Evolutionary conservation across 2,113 vertebrate genomes (phyloP).

Genomic region (Panthera uncia): DNA sequence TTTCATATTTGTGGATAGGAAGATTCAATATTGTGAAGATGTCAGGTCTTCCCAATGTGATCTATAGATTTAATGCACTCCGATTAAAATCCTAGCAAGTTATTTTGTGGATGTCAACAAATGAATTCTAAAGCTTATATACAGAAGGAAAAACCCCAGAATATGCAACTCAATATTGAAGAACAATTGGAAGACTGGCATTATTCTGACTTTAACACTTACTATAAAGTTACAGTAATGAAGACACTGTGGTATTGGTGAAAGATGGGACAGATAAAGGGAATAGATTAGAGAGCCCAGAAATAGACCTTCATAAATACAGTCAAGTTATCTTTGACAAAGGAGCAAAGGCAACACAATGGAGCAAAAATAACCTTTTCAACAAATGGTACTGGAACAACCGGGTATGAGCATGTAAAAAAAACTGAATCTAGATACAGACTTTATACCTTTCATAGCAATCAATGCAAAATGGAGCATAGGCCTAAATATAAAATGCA

Average conservation of each 20-base stretch:
- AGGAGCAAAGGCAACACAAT: background rate
- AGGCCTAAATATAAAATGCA: background rate
- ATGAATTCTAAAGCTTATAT: background rate
- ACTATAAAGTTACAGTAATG: background rate
- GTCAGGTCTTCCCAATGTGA: background rate
- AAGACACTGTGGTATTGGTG: background rate
- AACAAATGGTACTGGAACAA: background rate
- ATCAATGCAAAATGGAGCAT: background rate
- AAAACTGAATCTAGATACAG: background rate
- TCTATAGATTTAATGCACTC: background rate
- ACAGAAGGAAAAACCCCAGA: background rate
- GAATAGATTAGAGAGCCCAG: background rate
- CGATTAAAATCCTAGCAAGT: background rate
- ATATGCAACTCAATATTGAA: background rate
- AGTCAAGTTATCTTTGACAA: conserved; percentile 5
- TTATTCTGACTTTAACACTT: background rate
- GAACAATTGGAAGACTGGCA: background rate
- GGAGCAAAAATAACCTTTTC: background rate
- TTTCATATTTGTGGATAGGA: background rate
- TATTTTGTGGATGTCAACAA: background rate
- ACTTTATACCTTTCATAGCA: background rate
- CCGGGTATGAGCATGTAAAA: background rate
- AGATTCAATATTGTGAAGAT: background rate
- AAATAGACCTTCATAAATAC: background rate
- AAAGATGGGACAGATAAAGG: background rate